Base-by-base conservation (phyloP, 2,888 invertebrate genomes). In the Aplocera efformata region DNA sequence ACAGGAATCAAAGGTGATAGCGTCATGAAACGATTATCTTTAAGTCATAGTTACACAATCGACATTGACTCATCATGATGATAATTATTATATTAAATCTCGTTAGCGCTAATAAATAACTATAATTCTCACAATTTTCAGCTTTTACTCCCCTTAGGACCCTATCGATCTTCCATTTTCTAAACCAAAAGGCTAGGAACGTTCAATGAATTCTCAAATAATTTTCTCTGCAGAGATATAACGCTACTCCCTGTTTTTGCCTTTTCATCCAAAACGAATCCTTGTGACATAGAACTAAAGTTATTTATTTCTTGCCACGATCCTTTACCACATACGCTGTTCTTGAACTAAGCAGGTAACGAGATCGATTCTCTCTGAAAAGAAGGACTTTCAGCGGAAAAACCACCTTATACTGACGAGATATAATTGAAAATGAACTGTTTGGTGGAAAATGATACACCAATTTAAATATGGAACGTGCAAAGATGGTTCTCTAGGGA, bases 401-500 rank as follows among this genome's bases (percentile, higher is more conserved):
- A 36, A 45, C 6, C 47, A 45, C 38, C 54, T 23, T 75, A 63
- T 7, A 5, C 0, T 0, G 0, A 0, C 0, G 0, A 0, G 0
- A 0, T 65, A 68, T 34, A 54, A 76, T 58, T 40, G 11, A 52
- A 46, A 58, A 56, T 76, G 1, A 17, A 22, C 27, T 64, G 55
- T 1, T 10, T 4, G 1, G 1, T 5, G 13, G 25, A 49, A 64
- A 76, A 72, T 74, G 78, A 81, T 84, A 83, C 68, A 77, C 63
- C 79, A 76, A 79, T 85, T 84, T 78, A 72, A 77, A 80, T 79
- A 83, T 81, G 75, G 82, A 80, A 72, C 81, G 67, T 63, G 67
- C 67, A 71, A 82, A 86, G 88, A 88, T 88, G 85, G 86, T 80
- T 83, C 88, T 88, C 84, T 77, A 76, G 85, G 86, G 86, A 88